phyloP scores from a whole-genome alignment of 2,113 vertebrate genomes.

The Pseudonaja textilis region DNA sequence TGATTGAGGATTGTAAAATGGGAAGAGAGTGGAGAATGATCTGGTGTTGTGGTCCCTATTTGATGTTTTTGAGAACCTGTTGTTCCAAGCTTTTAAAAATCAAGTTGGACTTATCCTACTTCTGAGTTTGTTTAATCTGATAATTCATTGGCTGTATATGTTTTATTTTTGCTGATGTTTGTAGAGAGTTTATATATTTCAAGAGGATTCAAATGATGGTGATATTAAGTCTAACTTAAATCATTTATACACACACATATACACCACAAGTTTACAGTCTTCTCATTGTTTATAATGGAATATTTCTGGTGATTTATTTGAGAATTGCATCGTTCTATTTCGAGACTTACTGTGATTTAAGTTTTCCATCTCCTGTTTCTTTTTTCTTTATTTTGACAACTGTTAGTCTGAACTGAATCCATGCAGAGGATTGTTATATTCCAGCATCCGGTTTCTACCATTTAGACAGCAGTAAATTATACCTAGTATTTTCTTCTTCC shows the following conservation, averaged over 20 bases:
- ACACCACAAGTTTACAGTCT: neutral
- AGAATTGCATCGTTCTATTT: neutral
- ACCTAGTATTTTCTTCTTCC: slow-evolving; percentile 30
- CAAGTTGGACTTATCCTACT: neutral
- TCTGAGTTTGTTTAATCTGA: neutral
- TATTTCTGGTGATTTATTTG: neutral
- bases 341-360: neutral
- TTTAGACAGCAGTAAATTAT: slow-evolving; percentile 45
- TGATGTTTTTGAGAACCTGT: neutral
- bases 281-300: neutral
- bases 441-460: slow-evolving; percentile 1
- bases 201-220: neutral
- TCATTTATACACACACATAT: neutral
- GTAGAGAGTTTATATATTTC: neutral
- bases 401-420: slow-evolving; percentile 22
- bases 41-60: neutral
- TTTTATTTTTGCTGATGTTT: neutral
- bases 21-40: neutral
- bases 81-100: neutral
- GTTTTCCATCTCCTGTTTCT: neutral
- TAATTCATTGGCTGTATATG: neutral
- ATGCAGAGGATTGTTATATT: slow-evolving; percentile 8
- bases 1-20: neutral
- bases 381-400: slow-evolving; percentile 3
- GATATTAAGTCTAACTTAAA: neutral